Conservation (phyloP, 2,888 invertebrate species). For the Elegia similella region DNA sequence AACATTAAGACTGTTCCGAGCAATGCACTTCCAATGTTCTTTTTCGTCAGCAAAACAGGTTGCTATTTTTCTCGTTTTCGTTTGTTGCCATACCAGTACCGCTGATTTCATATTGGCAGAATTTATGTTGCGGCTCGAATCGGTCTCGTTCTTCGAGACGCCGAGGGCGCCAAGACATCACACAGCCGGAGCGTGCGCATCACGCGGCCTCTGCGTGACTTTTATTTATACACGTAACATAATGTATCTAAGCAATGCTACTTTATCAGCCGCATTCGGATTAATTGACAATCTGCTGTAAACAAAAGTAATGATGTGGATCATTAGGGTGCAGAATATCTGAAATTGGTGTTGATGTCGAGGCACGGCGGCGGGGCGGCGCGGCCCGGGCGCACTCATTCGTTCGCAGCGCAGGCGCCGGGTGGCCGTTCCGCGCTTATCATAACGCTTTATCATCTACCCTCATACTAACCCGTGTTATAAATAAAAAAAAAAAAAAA, state of each 20-base stretch:
- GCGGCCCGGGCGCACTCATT: constrained; percentile 50
- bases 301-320: constrained; percentile 51
- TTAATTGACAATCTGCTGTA: constrained; percentile 51
- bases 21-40: constrained; percentile 1
- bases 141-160: constrained; percentile 28
- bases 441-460: constrained; percentile 37
- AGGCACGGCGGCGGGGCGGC: constrained; percentile 40
- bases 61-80: constrained; percentile 4
- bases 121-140: constrained; percentile 29
- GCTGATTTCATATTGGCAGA: constrained; percentile 21
- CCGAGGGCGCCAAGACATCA: constrained; percentile 58
- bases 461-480: constrained; percentile 37
- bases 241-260: constrained; percentile 41
- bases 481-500: constrained; percentile 26
- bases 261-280: constrained; percentile 54
- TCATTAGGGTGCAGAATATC: constrained; percentile 48
- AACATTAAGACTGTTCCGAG: constrained; percentile 1
- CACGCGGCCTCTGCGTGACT: constrained; percentile 60
- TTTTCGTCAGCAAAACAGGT: constrained; percentile 4
- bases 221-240: constrained; percentile 57
- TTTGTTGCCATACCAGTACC: constrained; percentile 19
- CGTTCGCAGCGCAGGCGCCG: constrained; percentile 57
- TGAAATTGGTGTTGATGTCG: constrained; percentile 57
- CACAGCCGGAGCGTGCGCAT: constrained; percentile 55
- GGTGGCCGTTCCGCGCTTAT: constrained; percentile 47